These are phyloP conservation scores for Platycercus adscitus DNA, from an alignment of 2,113 vertebrate species.

Conservation along the genomic window DNA sequence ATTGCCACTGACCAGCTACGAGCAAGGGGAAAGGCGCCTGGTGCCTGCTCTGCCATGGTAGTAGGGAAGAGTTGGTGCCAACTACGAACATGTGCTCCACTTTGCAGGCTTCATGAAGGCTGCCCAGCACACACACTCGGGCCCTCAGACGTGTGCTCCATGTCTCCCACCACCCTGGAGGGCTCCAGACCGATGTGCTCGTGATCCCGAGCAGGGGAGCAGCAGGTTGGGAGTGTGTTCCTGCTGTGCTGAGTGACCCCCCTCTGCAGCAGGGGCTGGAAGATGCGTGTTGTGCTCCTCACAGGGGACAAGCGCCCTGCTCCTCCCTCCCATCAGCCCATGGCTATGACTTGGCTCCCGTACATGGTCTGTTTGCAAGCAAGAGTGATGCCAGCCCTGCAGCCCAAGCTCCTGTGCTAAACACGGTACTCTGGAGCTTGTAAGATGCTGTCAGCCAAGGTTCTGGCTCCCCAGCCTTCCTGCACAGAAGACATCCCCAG, in stretches of 20 bases:
- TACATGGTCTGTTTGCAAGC: neutral
- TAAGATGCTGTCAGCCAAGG: neutral
- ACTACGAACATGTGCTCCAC: neutral
- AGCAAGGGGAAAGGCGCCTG: neutral
- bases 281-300: neutral
- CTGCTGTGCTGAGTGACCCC: neutral
- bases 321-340: neutral
- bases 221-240: neutral
- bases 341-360: neutral
- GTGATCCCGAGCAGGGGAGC: accelerated
- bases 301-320: neutral
- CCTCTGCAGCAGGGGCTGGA: neutral
- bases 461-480: neutral
- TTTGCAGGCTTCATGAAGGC: neutral
- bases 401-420: neutral
- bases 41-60: neutral
- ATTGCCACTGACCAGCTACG: neutral
- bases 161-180: neutral
- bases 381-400: neutral
- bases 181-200: accelerated
- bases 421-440: neutral
- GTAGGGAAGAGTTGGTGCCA: neutral
- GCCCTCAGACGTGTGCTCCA: neutral
- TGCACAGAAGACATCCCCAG: neutral
- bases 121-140: neutral